Base-by-base conservation (phyloP, 1,140 invertebrate genomes). In the Brachionus manjavacas region DNA sequence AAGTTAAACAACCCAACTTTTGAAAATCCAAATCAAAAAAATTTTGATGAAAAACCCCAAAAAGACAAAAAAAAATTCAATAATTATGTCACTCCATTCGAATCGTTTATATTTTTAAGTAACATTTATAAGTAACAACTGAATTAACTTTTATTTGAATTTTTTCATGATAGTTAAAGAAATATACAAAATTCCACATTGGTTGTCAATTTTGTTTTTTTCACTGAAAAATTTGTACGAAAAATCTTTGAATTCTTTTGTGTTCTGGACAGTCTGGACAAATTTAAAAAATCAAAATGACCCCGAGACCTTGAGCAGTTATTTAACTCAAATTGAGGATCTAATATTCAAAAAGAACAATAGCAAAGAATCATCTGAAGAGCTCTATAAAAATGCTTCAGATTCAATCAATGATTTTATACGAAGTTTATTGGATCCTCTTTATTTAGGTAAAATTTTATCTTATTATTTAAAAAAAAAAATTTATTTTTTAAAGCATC, bases 51-150 rank as follows among this genome's bases (percentile, higher is more conserved):
- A 43, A 74, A 74, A 41, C 3, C 3, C 43, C 39, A n/a, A 74
- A 74, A 3, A 43, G 39, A 74, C 4, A 11, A 2, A 4, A 74
- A 41, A 6, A 43, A 43, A 20, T 41, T 41, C 35, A 74, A 16
- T 49, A 23, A 76, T 76, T 16, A 25, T 8, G 14, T 76, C 8
- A 49, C 72, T 28, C 72, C 72, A 6, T 76, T 76, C 23, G 72
- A 76, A 25, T 76, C 72, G 1, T 49, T 76, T 31, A 76, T 76
- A 12, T 76, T 76, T 25, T 76, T 76, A 49, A 76, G 72, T 76
- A 76, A 76, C 52, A 49, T 35, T 74, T 74, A 4, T 9, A 25
- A 8, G 12, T 49, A 7, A 49, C 9, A 23, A 9, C 9, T 46
- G 4, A 46, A 76, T 28, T 14, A 28, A 4, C 4, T 3, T 25